phyloP scores from a whole-genome alignment of 2,888 invertebrate species.

The Oxystoma pomonae region DNA sequence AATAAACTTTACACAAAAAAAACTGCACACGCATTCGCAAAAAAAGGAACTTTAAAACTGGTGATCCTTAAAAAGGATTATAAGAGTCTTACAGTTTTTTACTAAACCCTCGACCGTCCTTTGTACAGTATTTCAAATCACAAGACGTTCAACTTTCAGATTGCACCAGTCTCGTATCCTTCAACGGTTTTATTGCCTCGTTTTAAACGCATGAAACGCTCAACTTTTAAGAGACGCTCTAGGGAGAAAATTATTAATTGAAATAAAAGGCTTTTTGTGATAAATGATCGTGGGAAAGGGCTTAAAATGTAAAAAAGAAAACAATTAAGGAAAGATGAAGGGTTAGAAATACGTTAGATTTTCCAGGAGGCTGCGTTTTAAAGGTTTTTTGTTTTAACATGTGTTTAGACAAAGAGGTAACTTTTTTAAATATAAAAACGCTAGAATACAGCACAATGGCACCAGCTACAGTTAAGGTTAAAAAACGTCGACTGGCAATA shows the following conservation, averaged over 20 bases:
- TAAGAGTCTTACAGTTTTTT: constrained; percentile 22
- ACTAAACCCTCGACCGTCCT: too few relatives aligned
- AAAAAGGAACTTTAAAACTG: constrained; percentile 14
- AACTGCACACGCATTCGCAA: constrained; percentile 16
- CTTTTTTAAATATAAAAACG: too few relatives aligned
- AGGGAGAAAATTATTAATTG: background rate
- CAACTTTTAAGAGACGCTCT: background rate
- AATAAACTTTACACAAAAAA: constrained; percentile 26
- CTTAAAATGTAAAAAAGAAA: constrained; percentile 3
- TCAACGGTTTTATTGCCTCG: too few relatives aligned
- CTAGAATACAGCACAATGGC: too few relatives aligned
- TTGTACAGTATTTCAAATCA: too few relatives aligned
- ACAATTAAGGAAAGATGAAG: background rate
- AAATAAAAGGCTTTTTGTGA: constrained; percentile 10
- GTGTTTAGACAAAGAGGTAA: too few relatives aligned
- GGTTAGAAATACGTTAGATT: constrained; percentile 3
- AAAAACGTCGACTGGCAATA: too few relatives aligned
- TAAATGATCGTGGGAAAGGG: constrained; percentile 31
- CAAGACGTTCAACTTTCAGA: too few relatives aligned
- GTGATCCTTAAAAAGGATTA: constrained; percentile 24
- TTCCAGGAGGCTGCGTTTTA: constrained; percentile 7
- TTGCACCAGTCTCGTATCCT: too few relatives aligned
- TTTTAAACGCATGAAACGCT: background rate
- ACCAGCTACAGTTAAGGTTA: too few relatives aligned
- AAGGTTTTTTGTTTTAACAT: background rate